Base-by-base conservation (phyloP, 2,797 vertebrate species). In the Mus minutoides region DNA sequence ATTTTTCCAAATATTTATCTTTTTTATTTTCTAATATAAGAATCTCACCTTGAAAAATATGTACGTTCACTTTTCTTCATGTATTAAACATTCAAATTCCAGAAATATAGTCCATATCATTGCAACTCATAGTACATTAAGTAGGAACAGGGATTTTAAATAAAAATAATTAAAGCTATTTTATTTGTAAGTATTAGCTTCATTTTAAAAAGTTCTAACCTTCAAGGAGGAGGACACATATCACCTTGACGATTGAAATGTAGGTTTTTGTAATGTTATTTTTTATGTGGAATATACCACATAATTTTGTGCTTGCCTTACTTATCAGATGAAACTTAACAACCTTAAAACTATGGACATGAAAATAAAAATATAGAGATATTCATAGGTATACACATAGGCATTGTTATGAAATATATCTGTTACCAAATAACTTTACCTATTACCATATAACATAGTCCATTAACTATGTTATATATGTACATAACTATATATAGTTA, bases 1-100 rank as follows among this genome's bases (percentile, higher is more conserved):
- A 79, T 49, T 58, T 93, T 90, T 96, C 34, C 92, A 91, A 95
- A 40, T 73, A 79, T 73, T 71, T 34, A 73, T 13, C 3, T 34
- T 64, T 64, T 92, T 94, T 31, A 92, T 52, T 75, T 82, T 22
- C 90, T 52, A 82, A 10, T 88, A 75, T 87, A 77, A 22, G 0
- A 31, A 60, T 84, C 2, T 49, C 40, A 86, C 43, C 12, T 83
- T 77, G 82, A 46, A 16, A 85, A 73, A 73, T 88, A 26, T n/a
- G 49, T 26, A 71, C 71, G 5, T 54, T 90, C 9, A 49, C 7
- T 71, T 16, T 79, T 76, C 31, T 60, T 94, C 64, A 90, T 90
- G 31, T 0, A 12, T 76, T 90, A 34, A 96, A 73, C 14, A 58
- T 88, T 82, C 26, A 69, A 95, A 88, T 94, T 91, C 34, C 58